Conservation (phyloP, 2,797 vertebrate genomes). For the Melanogrammus aeglefinus region DNA sequence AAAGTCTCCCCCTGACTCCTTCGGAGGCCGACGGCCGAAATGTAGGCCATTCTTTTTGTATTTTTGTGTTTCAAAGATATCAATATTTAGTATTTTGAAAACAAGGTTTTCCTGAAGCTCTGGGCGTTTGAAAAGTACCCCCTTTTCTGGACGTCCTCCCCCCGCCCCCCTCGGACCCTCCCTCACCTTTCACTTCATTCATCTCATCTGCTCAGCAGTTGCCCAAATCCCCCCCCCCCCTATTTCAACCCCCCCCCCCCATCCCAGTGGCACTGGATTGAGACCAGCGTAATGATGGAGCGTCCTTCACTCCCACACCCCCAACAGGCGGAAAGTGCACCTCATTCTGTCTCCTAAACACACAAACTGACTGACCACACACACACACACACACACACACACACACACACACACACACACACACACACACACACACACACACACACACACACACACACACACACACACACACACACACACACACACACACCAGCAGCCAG, state of each 20-base stretch:
- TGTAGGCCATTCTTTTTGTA: too few relatives aligned
- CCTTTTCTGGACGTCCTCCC: neutral
- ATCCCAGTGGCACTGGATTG: constrained; percentile 49
- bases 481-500: constrained; percentile 1
- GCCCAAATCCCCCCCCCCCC: neutral
- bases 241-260: constrained; percentile 45
- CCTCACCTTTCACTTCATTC: neutral
- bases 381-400: constrained; percentile 23
- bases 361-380: constrained; percentile 24
- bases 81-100: neutral
- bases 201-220: neutral
- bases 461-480: neutral
- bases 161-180: neutral
- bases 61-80: neutral
- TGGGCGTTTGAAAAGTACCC: too few relatives aligned
- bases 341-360: constrained; percentile 10
- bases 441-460: too few relatives aligned
- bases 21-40: neutral
- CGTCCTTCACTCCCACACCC: constrained; percentile 35
- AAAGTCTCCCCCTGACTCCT: too few relatives aligned
- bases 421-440: constrained; percentile 17
- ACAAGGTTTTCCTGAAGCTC: too few relatives aligned
- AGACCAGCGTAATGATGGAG: constrained; percentile 56
- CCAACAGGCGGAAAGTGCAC: constrained; percentile 34
- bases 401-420: constrained; percentile 2